phyloP scores from a whole-genome alignment of 2,888 invertebrate genomes.

The Drosophila lutescens region DNA sequence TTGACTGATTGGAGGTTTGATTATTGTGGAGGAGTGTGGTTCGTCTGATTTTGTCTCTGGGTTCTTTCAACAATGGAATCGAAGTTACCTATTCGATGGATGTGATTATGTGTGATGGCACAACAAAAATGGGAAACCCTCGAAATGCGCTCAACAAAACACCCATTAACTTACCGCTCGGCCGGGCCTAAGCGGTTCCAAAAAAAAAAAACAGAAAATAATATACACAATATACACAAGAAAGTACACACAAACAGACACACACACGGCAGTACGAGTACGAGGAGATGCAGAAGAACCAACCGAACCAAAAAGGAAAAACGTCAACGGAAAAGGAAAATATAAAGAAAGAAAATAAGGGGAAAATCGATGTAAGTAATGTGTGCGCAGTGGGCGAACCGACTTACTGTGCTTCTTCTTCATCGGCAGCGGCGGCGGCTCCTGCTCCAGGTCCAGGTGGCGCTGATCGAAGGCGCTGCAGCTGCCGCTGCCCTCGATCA shows the following conservation, averaged over 20 bases:
- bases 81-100: not conserved
- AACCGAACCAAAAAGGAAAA: conserved; percentile 27
- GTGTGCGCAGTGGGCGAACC: conserved; percentile 51
- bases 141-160: not conserved
- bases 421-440: conserved; percentile 95
- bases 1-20: conserved; percentile 1
- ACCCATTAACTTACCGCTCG: conserved; percentile 56
- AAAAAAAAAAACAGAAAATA: conserved; percentile 14
- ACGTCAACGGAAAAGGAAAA: conserved; percentile 9
- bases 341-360: conserved; percentile 9
- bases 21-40: conserved; percentile 8
- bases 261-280: conserved; percentile 37
- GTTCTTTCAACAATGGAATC: not conserved
- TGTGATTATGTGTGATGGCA: not conserved
- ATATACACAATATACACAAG: conserved; percentile 17
- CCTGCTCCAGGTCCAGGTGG: conserved; percentile 85
- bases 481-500: conserved; percentile 80
- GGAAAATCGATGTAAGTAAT: conserved; percentile 65
- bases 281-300: conserved; percentile 31
- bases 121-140: not conserved
- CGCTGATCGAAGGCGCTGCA: conserved; percentile 46
- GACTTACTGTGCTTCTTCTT: conserved; percentile 98
- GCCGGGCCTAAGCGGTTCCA: conserved; percentile 53
- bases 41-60: conserved; percentile 9
- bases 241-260: conserved; percentile 23